Conservation (phyloP, 2,113 vertebrate species). For the Aplodontia rufa region DNA sequence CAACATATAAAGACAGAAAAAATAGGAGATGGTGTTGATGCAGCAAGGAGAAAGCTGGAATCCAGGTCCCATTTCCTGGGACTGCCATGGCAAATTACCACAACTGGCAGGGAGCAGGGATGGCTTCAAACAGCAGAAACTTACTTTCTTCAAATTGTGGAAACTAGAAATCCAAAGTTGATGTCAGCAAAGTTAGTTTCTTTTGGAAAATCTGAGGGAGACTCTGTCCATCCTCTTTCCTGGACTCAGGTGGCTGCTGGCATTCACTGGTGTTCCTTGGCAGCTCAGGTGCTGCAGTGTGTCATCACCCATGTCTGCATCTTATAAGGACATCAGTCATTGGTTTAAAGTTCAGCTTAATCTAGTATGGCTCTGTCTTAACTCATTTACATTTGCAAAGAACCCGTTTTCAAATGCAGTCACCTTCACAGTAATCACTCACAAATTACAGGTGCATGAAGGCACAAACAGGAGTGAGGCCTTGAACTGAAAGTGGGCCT, state of each 20-base stretch:
- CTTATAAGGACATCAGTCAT: not conserved
- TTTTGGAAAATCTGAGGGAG: not conserved
- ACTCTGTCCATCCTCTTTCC: not conserved
- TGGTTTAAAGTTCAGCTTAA: not conserved
- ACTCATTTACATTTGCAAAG: not conserved
- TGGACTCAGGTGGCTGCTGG: not conserved
- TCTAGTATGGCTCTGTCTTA: not conserved
- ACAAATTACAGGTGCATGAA: not conserved
- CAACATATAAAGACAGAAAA: not conserved
- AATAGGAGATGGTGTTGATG: not conserved
- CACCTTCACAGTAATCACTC: not conserved
- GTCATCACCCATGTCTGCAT: not conserved
- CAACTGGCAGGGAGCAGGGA: no score
- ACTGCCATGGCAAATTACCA: not conserved
- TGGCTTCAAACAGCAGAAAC: not conserved
- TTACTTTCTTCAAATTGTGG: not conserved
- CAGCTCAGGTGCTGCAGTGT: accelerated
- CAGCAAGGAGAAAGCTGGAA: not conserved
- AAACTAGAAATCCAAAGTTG: not conserved
- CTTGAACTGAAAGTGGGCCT: not conserved
- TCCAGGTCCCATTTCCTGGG: not conserved
- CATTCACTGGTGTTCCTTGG: no score
- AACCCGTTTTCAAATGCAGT: not conserved
- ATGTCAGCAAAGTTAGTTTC: not conserved
- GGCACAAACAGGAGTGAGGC: not conserved